These are phyloP conservation scores for Natator depressus DNA, from an alignment of 2,113 vertebrate species.

Conservation along the genomic window DNA sequence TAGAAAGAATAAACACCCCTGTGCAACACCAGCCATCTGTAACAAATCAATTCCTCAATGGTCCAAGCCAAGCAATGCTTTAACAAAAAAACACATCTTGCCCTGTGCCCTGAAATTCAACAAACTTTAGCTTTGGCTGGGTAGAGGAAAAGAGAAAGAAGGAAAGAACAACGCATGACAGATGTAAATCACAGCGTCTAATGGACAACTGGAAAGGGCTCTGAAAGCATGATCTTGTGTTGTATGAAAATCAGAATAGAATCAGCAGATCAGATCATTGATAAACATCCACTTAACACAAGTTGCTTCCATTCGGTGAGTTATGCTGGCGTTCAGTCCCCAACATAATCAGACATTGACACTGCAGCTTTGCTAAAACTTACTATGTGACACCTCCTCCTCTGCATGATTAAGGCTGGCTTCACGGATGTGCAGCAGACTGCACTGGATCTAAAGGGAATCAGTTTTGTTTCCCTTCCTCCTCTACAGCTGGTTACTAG, in stretches of 20 bases:
- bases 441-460: background rate
- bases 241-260: background rate
- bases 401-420: background rate
- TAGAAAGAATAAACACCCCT: slow-evolving; percentile 25
- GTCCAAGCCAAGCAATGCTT: background rate
- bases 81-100: background rate
- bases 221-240: background rate
- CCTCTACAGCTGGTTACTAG: background rate
- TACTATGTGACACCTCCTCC: background rate
- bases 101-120: fast-evolving
- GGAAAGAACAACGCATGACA: background rate
- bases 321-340: background rate
- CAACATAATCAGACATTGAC: background rate
- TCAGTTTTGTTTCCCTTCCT: background rate
- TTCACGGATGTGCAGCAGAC: background rate
- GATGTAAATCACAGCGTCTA: background rate
- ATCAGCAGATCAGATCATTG: background rate
- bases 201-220: fast-evolving
- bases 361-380: background rate
- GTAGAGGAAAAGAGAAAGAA: background rate
- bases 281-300: background rate
- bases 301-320: background rate
- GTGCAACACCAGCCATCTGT: background rate
- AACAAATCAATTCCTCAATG: fast-evolving
- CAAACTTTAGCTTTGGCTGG: background rate